Evolutionary conservation across 2,888 invertebrate genomes (phyloP).

Genomic region (Caenorhabditis wallacei): DNA sequence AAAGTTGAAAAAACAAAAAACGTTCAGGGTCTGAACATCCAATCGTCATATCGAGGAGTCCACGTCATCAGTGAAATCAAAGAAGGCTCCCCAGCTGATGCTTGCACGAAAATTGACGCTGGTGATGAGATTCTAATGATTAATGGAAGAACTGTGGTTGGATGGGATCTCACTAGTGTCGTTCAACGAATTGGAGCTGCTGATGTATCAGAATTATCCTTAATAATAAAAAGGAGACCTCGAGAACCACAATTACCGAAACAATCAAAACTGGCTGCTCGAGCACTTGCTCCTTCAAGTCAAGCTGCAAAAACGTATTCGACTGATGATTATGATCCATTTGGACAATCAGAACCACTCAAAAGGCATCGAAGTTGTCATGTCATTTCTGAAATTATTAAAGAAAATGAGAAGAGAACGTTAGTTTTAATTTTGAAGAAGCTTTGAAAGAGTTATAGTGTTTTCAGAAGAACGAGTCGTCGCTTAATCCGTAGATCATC

Average conservation of each 20-base stretch:
- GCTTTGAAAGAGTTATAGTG: too few relatives aligned
- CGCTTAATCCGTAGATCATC: conserved; percentile 53
- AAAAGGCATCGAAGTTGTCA: conserved; percentile 59
- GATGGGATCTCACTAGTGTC: conserved; percentile 75
- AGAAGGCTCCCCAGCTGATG: conserved; percentile 93
- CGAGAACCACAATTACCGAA: conserved; percentile 66
- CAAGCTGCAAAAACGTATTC: conserved; percentile 66
- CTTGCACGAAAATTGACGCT: conserved; percentile 93
- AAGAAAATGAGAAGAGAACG: conserved; percentile 58
- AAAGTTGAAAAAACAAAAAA: neutral
- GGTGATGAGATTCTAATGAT: conserved; percentile 98
- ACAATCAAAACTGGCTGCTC: conserved; percentile 58
- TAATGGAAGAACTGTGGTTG: conserved; percentile 85
- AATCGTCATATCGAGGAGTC: conserved; percentile 89
- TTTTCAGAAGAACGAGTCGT: conserved; percentile 47
- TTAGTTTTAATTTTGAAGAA: conserved; percentile 10
- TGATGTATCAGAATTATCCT: conserved; percentile 87
- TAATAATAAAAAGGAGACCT: conserved; percentile 88
- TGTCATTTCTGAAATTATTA: conserved; percentile 54
- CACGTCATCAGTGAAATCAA: conserved; percentile 93
- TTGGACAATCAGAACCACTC: conserved; percentile 59
- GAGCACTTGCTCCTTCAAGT: conserved; percentile 69
- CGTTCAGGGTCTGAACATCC: conserved; percentile 90
- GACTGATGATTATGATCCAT: conserved; percentile 59
- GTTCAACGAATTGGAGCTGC: conserved; percentile 68